Evolutionary conservation across 2,113 vertebrate species (phyloP), one percentile per base, ranked within the genome.

Genomic region (Siniperca knerii): DNA sequence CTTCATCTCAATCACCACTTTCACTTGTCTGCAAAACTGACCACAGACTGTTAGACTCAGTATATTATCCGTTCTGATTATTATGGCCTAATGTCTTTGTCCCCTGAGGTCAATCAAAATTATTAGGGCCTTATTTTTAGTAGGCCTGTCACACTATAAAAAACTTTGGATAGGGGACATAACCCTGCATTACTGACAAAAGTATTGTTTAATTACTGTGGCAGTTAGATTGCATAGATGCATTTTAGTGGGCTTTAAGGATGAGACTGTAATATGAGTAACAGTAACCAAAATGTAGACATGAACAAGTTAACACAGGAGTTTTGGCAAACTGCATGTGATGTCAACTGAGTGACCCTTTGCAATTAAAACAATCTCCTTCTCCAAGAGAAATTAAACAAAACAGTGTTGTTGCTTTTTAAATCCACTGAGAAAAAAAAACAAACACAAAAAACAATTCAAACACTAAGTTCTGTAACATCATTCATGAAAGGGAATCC

Each of bases 401-500:
- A 66, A 2, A 94, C 52, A 87, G 77, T 61, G 77, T 46, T 8
- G 67, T 83, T 46, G 29, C 29, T 48, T 48, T 84, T 23, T 4
- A 77, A 8, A 83, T 79, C 13, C 71, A 92, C 85, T 55, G 76
- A 81, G 23, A 93, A 85, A 72, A 29, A 29, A 88, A 85, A 90
- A 89, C 1, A 76, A 72, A 90, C 55, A 90, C 55, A 68, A 74
- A 55, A 71, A 84, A 75, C 4, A 64, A 35, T 52, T 84, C 21
- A 91, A 75, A 94, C 73, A 92, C 60, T 81, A 67, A 84, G 69
- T 87, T 88, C 8, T 85, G 71, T 60, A 87, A 90, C 60, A 83
- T 72, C 81, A 91, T 37, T 91, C 79, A 85, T 75, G 57, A 90
- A 87, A 83, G 77, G 78, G 50, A 75, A 87, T 94, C 88, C 82